phyloP scores from a whole-genome alignment of 2,797 vertebrate species.

The Fundulus diaphanus region DNA sequence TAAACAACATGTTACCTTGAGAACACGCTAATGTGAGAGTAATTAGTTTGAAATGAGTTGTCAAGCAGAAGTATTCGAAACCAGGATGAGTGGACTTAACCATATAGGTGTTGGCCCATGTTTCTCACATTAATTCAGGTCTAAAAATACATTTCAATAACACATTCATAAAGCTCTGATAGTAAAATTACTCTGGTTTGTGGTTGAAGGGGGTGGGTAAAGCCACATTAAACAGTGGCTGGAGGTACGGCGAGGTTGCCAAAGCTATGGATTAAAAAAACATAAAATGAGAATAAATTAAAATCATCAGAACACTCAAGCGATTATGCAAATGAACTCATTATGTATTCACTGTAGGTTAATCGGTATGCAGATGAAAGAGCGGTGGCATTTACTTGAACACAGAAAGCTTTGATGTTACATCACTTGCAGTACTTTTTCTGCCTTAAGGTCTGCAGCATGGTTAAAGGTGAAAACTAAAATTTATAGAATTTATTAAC shows the following conservation, averaged over 20 bases:
- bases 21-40: slow-evolving; percentile 31
- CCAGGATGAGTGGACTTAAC: slow-evolving; percentile 34
- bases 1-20: slow-evolving; percentile 26
- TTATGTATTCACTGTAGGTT: slow-evolving; percentile 72
- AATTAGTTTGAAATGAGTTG: slow-evolving; percentile 23
- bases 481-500: slow-evolving; percentile 10
- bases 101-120: slow-evolving; percentile 49
- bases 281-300: slow-evolving; percentile 72
- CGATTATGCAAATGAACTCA: slow-evolving; percentile 78
- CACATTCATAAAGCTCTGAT: slow-evolving; percentile 64
- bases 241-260: slow-evolving; percentile 38
- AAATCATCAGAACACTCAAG: slow-evolving; percentile 74
- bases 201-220: slow-evolving; percentile 63
- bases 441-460: not conserved
- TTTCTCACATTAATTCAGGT: slow-evolving; percentile 39
- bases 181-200: slow-evolving; percentile 70
- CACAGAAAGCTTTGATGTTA: slow-evolving; percentile 54
- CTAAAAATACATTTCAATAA: slow-evolving; percentile 69
- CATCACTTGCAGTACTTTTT: slow-evolving; percentile 28
- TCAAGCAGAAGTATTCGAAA: slow-evolving; percentile 39
- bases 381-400: slow-evolving; percentile 58
- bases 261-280: slow-evolving; percentile 69
- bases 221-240: slow-evolving; percentile 66
- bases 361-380: slow-evolving; percentile 56
- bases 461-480: slow-evolving; percentile 32